Conservation (phyloP, 64 coral and sea anemone genomes). For the Actinia equina region DNA sequence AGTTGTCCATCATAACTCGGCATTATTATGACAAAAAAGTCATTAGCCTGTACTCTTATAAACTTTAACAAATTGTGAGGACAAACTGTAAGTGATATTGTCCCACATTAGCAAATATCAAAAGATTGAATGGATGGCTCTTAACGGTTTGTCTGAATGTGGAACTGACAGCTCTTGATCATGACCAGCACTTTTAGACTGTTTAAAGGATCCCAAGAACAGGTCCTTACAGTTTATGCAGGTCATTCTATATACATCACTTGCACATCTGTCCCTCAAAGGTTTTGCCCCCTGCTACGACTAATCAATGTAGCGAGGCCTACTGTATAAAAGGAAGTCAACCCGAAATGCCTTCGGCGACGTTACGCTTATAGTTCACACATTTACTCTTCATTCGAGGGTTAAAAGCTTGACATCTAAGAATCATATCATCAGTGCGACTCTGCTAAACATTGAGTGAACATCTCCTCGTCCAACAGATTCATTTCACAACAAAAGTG, state of each 20-base stretch:
- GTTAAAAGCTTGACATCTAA: conserved; percentile 26
- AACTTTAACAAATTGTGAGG: conserved; percentile 18
- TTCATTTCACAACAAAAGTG: neutral
- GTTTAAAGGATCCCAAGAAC: conserved; percentile 13
- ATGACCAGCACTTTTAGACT: conserved; percentile 13
- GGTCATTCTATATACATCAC: conserved; percentile 38
- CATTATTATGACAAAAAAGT: conserved; percentile 15
- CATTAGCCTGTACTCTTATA: conserved; percentile 11
- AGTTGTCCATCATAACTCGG: conserved; percentile 15
- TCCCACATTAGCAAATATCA: conserved; percentile 6
- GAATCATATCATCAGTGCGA: neutral
- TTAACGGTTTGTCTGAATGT: conserved; percentile 7
- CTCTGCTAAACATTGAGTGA: neutral
- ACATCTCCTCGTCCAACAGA: conserved; percentile 6
- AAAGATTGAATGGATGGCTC: conserved; percentile 22
- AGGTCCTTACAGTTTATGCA: neutral
- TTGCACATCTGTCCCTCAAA: conserved; percentile 56
- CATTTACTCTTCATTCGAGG: conserved; percentile 21
- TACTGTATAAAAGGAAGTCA: conserved; percentile 49
- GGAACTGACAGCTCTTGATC: conserved; percentile 11
- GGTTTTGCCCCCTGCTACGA: conserved; percentile 52
- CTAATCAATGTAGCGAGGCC: conserved; percentile 46
- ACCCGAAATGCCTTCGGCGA: conserved; percentile 38
- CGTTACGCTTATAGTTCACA: conserved; percentile 11
- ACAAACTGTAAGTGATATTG: conserved; percentile 20